These are phyloP conservation scores for Engystomops pustulosus DNA, from an alignment of 2,113 vertebrate species.

Conservation along the genomic window DNA sequence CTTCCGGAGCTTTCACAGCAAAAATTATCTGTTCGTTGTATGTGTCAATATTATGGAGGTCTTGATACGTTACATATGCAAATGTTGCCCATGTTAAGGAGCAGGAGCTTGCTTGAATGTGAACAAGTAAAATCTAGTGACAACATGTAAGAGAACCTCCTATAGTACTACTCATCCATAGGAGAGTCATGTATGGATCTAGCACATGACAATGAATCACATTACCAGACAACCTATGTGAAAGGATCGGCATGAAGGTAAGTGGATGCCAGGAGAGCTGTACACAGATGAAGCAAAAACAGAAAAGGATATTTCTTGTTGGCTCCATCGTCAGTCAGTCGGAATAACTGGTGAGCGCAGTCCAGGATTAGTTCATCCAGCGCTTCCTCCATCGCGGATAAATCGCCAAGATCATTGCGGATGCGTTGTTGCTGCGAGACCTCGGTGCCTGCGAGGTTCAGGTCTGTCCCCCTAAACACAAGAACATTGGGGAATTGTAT, in stretches of 20 bases:
- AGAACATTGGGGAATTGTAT: too few species aligned
- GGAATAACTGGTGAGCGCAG: constrained; percentile 86
- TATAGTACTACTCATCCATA: too few species aligned
- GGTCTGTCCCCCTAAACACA: constrained; percentile 76
- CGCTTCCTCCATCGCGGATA: constrained; percentile 86
- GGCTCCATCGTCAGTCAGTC: constrained; percentile 80
- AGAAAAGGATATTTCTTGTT: constrained; percentile 90
- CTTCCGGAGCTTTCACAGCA: constrained; percentile 88
- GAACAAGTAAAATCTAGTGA: too few species aligned
- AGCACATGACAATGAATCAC: too few species aligned
- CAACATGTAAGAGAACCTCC: too few species aligned
- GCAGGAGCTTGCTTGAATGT: background rate
- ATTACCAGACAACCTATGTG: too few species aligned
- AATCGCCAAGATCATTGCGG: constrained; percentile 78
- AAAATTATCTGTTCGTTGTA: constrained; percentile 90
- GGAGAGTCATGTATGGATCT: too few species aligned
- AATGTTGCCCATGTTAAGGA: constrained; percentile 78
- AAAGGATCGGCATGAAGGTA: too few species aligned
- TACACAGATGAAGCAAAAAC: too few species aligned
- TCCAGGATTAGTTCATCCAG: constrained; percentile 88
- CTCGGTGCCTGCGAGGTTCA: constrained; percentile 62
- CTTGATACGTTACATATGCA: constrained; percentile 89
- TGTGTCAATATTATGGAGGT: constrained; percentile 77
- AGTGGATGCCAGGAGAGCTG: too few species aligned
- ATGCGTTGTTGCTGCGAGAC: constrained; percentile 68